Percentiles rank a stretch among this genome's conserved stretches.
Conservation (phyloP, 2,888 invertebrate species). For the Peribatodes rhomboidaria region DNA sequence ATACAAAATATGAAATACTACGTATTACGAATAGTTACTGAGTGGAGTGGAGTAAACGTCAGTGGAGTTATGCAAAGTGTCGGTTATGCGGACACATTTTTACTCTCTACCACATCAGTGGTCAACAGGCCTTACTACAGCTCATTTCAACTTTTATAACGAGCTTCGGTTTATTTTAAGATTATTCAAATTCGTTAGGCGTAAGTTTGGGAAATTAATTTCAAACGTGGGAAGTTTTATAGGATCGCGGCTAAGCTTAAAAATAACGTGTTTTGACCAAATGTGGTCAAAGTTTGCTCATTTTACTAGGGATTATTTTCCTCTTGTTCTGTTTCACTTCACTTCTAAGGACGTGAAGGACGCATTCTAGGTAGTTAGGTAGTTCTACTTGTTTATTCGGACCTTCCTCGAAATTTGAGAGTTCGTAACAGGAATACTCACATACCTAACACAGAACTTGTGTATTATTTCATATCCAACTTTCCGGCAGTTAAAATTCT, state of each 20-base stretch:
- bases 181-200: slow-evolving; percentile 56
- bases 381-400: background rate
- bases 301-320: background rate
- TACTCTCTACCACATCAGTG: background rate
- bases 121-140: slow-evolving; percentile 35
- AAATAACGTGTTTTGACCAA: slow-evolving; percentile 19
- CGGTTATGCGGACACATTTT: background rate
- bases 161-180: slow-evolving; percentile 57
- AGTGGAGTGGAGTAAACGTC: no score
- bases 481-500: background rate
- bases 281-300: background rate
- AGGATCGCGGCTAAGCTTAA: slow-evolving; percentile 13
- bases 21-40: background rate
- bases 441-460: background rate
- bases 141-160: slow-evolving; percentile 60
- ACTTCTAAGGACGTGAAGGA: background rate
- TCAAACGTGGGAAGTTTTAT: slow-evolving; percentile 35
- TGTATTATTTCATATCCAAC: background rate
- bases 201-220: slow-evolving; percentile 47
- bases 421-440: background rate
- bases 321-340: background rate
- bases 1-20: no score
- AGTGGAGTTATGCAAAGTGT: background rate
- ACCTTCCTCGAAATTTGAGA: background rate
- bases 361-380: background rate